Evolutionary conservation across 2,888 invertebrate genomes (phyloP), one percentile per base, ranked within the genome.

Genomic region (Venustoraphidia nigricollis): DNA sequence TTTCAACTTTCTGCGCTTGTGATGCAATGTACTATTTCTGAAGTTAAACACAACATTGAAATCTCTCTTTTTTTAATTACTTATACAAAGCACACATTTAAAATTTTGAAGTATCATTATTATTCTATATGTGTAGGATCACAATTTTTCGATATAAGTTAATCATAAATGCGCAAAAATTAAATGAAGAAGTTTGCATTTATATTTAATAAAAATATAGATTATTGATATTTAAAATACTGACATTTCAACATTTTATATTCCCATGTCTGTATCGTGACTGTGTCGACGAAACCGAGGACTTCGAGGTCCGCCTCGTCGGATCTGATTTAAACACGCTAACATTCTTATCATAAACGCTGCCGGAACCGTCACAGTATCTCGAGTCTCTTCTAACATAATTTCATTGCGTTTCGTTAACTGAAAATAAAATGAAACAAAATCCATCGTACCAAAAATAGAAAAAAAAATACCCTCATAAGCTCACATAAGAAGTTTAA

Each of bases 331-430:
- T 53, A 81, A 68, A 59, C 79, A 79, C 39, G 80, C 77, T 60
- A 82, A 62, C 78, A 82, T 80, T 58, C 81, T 68, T 54, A 90
- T 81, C 86, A 90, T 87, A 63, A 89, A 87, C 46, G 84, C 80
- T 13, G 89, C 88, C 36, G 90, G 89, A 47, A 90, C 87, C 34
- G 89, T 89, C 52, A 90, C 84, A 2, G 89, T 90, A 61, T 89
- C 88, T 63, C 81, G 76, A 13, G 89, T 88, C 67, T 89, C 88
- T 66, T 87, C 84, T 57, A 89, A 66, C 87, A 90, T 87, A 41
- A 85, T 73, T 53, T 81, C 82, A 66, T 90, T 90, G 45, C 85
- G 73, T 60, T 75, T 73, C 59, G 83, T 80, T 50, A 89, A 67
- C 87, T 89, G 59, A 50, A 66, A 55, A 37, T n/a, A 43, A 34